A percentile compares a stretch with the other conserved stretches of the same genome.
Evolutionary conservation across 2,113 vertebrate species (phyloP).

Genomic region (Phycodurus eques): DNA sequence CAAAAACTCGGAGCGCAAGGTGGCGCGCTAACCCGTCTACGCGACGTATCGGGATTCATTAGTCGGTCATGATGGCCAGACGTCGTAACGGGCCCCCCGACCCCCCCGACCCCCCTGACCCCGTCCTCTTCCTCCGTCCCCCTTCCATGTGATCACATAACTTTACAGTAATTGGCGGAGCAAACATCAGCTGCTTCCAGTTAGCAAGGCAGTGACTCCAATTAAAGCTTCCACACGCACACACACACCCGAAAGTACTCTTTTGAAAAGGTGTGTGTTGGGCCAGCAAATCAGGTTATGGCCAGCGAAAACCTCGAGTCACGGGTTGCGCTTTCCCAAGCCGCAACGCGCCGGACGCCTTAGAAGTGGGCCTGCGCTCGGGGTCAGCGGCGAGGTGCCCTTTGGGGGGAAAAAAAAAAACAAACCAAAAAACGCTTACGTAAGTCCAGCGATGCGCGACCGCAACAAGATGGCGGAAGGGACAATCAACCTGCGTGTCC

Average conservation of each 20-base stretch:
- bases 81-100: background rate
- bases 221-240: background rate
- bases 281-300: background rate
- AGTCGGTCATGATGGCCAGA: too few relatives aligned
- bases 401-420: too few relatives aligned
- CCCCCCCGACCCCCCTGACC: background rate
- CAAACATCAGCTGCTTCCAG: conserved; percentile 5
- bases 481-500: too few relatives aligned
- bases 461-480: too few relatives aligned
- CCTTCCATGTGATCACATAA: background rate
- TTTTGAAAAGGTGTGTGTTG: background rate
- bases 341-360: background rate
- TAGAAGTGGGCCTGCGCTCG: background rate
- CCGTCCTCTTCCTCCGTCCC: background rate
- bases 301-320: background rate
- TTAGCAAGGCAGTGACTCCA: conserved; percentile 1
- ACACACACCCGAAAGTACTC: background rate
- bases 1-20: too few relatives aligned
- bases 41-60: background rate
- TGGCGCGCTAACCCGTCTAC: too few relatives aligned
- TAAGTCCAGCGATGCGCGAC: too few relatives aligned
- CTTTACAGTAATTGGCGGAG: conserved; percentile 1
- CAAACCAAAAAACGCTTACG: too few relatives aligned
- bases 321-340: background rate
- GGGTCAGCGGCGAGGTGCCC: background rate